Conservation (phyloP, 2,113 vertebrate genomes). For the Caretta caretta region DNA sequence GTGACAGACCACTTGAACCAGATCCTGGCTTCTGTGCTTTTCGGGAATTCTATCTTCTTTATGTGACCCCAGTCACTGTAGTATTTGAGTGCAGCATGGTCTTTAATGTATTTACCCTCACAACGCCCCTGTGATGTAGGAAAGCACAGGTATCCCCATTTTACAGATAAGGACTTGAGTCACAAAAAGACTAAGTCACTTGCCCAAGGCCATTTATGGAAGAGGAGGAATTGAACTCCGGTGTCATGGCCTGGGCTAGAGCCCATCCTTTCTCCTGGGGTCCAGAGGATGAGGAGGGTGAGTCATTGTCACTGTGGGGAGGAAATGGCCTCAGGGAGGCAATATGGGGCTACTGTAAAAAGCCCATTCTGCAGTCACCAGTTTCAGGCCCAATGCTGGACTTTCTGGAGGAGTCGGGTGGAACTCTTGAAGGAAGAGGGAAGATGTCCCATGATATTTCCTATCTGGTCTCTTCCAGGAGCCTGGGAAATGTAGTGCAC, state of each 20-base stretch:
- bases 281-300: not conserved
- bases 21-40: not conserved
- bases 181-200: not conserved
- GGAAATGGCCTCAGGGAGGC: not conserved
- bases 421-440: not conserved
- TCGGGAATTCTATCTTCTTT: not conserved
- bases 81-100: not conserved
- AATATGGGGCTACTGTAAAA: accelerated
- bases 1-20: not conserved
- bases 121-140: accelerated
- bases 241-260: not conserved
- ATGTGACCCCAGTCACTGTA: not conserved
- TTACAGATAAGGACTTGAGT: not conserved
- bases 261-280: not conserved
- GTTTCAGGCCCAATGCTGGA: not conserved
- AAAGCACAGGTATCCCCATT: not conserved
- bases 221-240: not conserved
- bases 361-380: not conserved
- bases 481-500: not conserved
- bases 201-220: not conserved
- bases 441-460: not conserved
- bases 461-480: not conserved
- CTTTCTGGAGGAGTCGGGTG: not conserved
- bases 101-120: not conserved
- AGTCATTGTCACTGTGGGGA: not conserved